Conservation (phyloP, 2,797 vertebrate species). For the Amphiprion clarkii region DNA sequence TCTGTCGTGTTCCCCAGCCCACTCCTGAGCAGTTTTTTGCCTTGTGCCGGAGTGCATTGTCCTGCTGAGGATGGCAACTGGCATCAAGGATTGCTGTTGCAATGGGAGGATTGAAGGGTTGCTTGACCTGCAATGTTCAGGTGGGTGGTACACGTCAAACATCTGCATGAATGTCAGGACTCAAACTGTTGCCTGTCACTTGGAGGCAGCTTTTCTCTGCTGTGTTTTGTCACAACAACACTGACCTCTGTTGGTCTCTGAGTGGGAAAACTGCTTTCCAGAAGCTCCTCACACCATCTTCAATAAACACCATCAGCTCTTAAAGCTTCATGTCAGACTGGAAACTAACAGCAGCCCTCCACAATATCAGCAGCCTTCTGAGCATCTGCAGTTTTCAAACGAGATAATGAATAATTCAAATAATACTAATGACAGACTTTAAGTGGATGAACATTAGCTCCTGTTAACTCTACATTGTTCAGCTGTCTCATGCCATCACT, state of each 20-base stretch:
- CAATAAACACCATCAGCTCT: conserved; percentile 22
- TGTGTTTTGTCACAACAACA: conserved; percentile 14
- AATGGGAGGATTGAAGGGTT: no score
- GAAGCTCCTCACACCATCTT: neutral
- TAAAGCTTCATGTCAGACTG: neutral
- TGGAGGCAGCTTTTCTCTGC: conserved; percentile 48
- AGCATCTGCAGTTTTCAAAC: neutral
- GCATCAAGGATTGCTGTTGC: no score
- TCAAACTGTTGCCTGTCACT: conserved; percentile 25
- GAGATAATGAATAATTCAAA: conserved; percentile 2
- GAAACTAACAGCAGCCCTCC: conserved; percentile 12
- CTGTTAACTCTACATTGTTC: conserved; percentile 57
- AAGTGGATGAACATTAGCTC: conserved; percentile 30
- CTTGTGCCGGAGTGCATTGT: no score
- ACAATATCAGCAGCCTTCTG: neutral
- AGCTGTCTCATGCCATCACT: conserved; percentile 66
- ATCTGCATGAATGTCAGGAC: no score
- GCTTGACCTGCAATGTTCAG: no score
- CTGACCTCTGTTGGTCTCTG: conserved; percentile 60
- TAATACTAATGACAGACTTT: conserved; percentile 37
- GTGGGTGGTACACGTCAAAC: no score
- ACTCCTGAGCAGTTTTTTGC: no score
- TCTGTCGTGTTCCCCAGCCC: no score
- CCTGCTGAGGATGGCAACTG: no score
- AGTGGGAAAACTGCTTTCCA: conserved; percentile 18